Evolutionary conservation across 2,888 invertebrate genomes (phyloP).

Genomic region (Scelioninae gen. 2): DNA sequence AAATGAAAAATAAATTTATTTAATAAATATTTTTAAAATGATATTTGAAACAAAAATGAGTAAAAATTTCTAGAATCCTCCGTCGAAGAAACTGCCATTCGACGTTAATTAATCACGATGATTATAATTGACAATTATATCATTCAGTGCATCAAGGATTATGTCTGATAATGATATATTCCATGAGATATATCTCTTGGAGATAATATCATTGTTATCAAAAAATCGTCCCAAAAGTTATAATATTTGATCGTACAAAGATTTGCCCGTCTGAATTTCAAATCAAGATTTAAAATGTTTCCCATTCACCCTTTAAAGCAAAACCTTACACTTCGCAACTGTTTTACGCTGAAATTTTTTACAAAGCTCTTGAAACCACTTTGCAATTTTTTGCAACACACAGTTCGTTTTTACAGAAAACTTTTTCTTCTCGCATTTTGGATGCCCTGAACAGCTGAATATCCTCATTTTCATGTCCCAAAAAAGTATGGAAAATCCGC

Average conservation of each 20-base stretch:
- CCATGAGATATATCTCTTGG: too few relatives aligned
- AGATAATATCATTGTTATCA: too few relatives aligned
- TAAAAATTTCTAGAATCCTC: too few relatives aligned
- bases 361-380: conserved; percentile 68
- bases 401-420: conserved; percentile 63
- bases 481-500: conserved; percentile 40
- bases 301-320: too few relatives aligned
- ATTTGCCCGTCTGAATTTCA: too few relatives aligned
- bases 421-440: conserved; percentile 53
- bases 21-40: too few relatives aligned
- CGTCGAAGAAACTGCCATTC: not conserved
- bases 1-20: too few relatives aligned
- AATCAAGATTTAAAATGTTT: too few relatives aligned
- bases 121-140: conserved; percentile 27
- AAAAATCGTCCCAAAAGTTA: too few relatives aligned
- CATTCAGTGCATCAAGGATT: conserved; percentile 26
- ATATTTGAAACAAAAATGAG: too few relatives aligned
- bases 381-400: conserved; percentile 67
- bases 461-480: conserved; percentile 54
- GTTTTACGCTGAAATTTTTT: conserved; percentile 64
- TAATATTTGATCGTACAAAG: too few relatives aligned
- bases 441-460: conserved; percentile 63
- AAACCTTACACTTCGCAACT: conserved; percentile 17
- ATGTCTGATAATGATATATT: conserved; percentile 14
- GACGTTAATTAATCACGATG: conserved; percentile 4